These are phyloP conservation scores for Pimpla rufipes DNA, from an alignment of 2,888 invertebrate species.

Conservation along the genomic window DNA sequence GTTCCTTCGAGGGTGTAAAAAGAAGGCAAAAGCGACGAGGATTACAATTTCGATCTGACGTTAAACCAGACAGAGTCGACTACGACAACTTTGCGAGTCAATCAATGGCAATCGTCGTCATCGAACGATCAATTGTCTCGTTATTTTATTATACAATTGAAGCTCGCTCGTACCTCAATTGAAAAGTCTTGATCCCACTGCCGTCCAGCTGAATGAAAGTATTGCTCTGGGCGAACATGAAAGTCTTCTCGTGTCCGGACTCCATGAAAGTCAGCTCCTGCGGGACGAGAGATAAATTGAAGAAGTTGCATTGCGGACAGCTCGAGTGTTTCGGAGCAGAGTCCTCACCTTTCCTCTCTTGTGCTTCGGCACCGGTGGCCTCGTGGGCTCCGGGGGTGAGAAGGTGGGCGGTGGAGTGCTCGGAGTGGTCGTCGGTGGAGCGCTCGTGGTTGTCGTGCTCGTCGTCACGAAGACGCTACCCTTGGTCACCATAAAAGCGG, in stretches of 20 bases:
- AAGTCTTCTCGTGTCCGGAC: slow-evolving; percentile 94
- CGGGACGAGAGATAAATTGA: slow-evolving; percentile 8
- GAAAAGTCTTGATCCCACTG: slow-evolving; percentile 95
- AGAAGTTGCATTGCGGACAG: not conserved
- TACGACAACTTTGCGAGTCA: no score
- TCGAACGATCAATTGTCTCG: not conserved
- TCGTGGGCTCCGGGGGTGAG: slow-evolving; percentile 85
- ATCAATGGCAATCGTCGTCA: not conserved
- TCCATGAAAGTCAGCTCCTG: slow-evolving; percentile 94
- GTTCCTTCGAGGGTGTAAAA: no score
- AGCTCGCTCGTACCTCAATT: slow-evolving; percentile 89
- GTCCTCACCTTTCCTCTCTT: slow-evolving; percentile 87
- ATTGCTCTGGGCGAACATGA: slow-evolving; percentile 96
- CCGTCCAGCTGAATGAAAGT: slow-evolving; percentile 96
- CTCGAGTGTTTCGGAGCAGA: not conserved
- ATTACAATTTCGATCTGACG: no score
- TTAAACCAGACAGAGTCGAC: no score
- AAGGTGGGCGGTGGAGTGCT: slow-evolving; percentile 82
- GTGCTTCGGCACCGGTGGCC: slow-evolving; percentile 90
- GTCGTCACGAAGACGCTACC: slow-evolving; percentile 82
- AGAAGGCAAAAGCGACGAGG: no score
- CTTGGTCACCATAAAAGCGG: slow-evolving; percentile 85
- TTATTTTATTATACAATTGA: slow-evolving; percentile 29
- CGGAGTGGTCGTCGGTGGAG: slow-evolving; percentile 86
- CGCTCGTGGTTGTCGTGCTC: slow-evolving; percentile 86